Evolutionary conservation across 2,113 vertebrate species (phyloP).

Genomic region (Neotragus pygmaeus): DNA sequence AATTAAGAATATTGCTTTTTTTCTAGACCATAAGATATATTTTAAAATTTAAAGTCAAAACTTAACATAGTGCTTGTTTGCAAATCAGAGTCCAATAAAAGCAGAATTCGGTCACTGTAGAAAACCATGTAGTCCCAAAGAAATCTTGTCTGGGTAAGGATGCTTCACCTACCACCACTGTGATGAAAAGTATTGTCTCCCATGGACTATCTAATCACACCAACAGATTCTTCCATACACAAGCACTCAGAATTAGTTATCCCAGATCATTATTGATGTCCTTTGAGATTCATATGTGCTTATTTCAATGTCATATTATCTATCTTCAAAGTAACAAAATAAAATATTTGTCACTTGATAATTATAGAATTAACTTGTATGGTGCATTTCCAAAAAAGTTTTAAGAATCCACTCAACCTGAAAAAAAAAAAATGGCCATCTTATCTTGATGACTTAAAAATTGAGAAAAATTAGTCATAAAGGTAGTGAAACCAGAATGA

Average conservation of each 20-base stretch:
- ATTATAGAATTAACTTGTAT: neutral
- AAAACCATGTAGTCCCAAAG: neutral
- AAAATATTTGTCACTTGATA: neutral
- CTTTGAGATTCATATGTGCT: neutral
- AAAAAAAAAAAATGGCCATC: neutral
- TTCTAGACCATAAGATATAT: neutral
- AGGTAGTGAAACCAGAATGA: neutral
- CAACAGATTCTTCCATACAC: neutral
- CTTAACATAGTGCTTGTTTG: neutral
- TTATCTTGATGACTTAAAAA: neutral
- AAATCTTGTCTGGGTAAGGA: neutral
- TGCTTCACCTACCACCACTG: neutral
- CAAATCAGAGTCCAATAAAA: neutral
- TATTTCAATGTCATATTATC: neutral
- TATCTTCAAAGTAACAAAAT: neutral
- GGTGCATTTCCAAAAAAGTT: neutral
- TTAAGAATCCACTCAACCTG: neutral
- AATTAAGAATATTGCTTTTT: neutral
- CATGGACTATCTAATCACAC: neutral
- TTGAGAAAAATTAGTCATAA: neutral
- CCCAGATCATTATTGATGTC: neutral
- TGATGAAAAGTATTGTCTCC: neutral
- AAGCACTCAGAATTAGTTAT: neutral
- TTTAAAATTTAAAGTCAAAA: neutral
- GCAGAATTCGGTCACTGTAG: neutral